Evolutionary conservation across 2,113 vertebrate species (phyloP).

Genomic region (Oncorhynchus gorbuscha): DNA sequence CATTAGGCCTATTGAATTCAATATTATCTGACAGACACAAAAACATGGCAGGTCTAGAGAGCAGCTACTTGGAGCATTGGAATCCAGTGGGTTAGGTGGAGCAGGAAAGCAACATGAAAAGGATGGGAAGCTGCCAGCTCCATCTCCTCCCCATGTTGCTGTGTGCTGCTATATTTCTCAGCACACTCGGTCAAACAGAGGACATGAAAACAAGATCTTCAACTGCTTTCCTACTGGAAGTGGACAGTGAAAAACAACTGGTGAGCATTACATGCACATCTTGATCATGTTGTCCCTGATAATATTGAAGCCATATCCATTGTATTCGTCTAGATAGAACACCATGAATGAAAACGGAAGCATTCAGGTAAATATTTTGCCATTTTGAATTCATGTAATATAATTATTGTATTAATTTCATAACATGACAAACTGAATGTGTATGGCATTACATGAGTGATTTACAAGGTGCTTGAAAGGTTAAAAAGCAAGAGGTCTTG

Average conservation of each 20-base stretch:
- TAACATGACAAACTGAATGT: too few relatives aligned
- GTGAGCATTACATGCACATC: constrained; percentile 42
- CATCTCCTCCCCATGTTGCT: constrained; percentile 45
- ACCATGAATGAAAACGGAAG: too few relatives aligned
- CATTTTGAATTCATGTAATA: too few relatives aligned
- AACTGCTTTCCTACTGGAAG: constrained; percentile 38
- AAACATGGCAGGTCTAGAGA: too few relatives aligned
- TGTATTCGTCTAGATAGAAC: too few relatives aligned
- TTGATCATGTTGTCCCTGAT: too few relatives aligned
- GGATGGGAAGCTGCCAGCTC: background rate
- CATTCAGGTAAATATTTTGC: too few relatives aligned
- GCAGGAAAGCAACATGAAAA: constrained; percentile 47
- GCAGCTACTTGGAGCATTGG: background rate
- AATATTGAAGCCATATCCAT: too few relatives aligned
- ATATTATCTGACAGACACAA: too few relatives aligned
- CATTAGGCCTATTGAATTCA: too few relatives aligned
- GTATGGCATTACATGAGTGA: constrained; percentile 40
- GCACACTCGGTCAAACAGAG: constrained; percentile 30
- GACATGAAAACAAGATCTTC: constrained; percentile 50
- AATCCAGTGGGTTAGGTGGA: constrained; percentile 12
- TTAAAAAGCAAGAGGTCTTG: constrained; percentile 60
- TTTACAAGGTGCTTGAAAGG: constrained; percentile 62
- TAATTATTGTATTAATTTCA: too few relatives aligned
- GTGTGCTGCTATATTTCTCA: constrained; percentile 38
- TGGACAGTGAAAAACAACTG: constrained; percentile 54